Conservation (phyloP, 2,113 vertebrate species). For the Takifugu flavidus region DNA sequence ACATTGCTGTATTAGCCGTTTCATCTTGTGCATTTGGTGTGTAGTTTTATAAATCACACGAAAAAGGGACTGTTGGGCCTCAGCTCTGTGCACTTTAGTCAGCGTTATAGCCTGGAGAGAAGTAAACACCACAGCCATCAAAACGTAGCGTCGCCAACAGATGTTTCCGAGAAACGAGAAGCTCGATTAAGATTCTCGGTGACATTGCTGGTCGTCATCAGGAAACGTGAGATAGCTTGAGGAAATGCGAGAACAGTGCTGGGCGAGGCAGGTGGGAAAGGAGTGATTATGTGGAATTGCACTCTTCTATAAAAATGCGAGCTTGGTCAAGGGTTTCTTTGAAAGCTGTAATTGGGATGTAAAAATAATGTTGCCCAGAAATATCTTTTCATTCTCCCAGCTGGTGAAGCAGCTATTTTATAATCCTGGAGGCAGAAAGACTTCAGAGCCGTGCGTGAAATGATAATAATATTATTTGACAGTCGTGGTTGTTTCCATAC, state of each 20-base stretch:
- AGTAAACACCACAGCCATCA: slow-evolving; percentile 37
- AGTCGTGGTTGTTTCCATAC: slow-evolving; percentile 1
- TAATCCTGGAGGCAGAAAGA: slow-evolving; percentile 58
- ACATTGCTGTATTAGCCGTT: slow-evolving; percentile 21
- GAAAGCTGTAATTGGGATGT: slow-evolving; percentile 73
- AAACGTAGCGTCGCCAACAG: slow-evolving; percentile 41
- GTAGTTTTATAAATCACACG: slow-evolving; percentile 33
- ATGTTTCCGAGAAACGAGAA: slow-evolving; percentile 41
- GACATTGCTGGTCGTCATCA: slow-evolving; percentile 40
- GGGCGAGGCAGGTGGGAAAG: slow-evolving; percentile 21
- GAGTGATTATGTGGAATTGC: slow-evolving; percentile 53
- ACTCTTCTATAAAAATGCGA: slow-evolving; percentile 71
- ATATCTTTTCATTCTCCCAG: slow-evolving; percentile 28
- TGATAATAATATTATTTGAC: slow-evolving; percentile 2
- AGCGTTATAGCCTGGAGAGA: slow-evolving; percentile 37
- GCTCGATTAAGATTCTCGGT: slow-evolving; percentile 54
- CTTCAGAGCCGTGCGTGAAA: slow-evolving; percentile 40
- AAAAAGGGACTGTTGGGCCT: slow-evolving; percentile 16
- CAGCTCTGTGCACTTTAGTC: slow-evolving; percentile 24
- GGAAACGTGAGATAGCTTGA: slow-evolving; percentile 17
- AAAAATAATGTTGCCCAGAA: slow-evolving; percentile 59
- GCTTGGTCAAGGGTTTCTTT: slow-evolving; percentile 67
- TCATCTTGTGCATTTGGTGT: slow-evolving; percentile 21
- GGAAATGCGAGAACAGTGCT: slow-evolving; percentile 12
- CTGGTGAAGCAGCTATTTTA: slow-evolving; percentile 62